A percentile compares a stretch with the other conserved stretches of the same genome.
Conservation (phyloP, 1,140 invertebrate genomes). For the Condylostylus longicornis region DNA sequence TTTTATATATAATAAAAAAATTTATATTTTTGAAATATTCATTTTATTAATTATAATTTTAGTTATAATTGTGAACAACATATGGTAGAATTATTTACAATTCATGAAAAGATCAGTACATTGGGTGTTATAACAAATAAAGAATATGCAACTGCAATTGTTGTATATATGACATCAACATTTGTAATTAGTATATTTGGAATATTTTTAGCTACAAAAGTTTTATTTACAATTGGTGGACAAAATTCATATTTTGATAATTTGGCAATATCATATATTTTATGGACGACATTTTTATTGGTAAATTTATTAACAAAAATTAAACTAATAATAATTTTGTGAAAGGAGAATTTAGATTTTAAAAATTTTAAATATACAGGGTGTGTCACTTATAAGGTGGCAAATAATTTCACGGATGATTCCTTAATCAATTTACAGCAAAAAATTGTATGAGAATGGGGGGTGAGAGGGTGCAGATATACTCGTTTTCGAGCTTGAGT, state of each 20-base stretch:
- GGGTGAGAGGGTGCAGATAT: too few relatives aligned
- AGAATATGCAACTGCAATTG: slow-evolving; percentile 25
- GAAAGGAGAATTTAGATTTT: slow-evolving; percentile 2
- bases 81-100: slow-evolving; percentile 23
- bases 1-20: neutral
- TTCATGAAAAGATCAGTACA: slow-evolving; percentile 26
- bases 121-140: slow-evolving; percentile 25
- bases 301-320: neutral
- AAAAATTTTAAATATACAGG: too few relatives aligned
- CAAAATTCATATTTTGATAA: slow-evolving; percentile 21
- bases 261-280: slow-evolving; percentile 20
- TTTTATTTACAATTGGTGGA: slow-evolving; percentile 24
- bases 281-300: too few relatives aligned
- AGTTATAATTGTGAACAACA: slow-evolving; percentile 23
- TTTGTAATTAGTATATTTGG: slow-evolving; percentile 29
- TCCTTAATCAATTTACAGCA: too few relatives aligned
- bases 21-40: neutral
- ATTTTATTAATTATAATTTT: neutral
- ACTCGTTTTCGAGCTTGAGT: too few relatives aligned
- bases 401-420: too few relatives aligned
- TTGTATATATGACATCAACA: slow-evolving; percentile 28
- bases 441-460: too few relatives aligned
- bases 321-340: too few relatives aligned
- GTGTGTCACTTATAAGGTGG: too few relatives aligned
- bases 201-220: slow-evolving; percentile 29